Evolutionary conservation across 1,140 invertebrate species (phyloP), one percentile per base, ranked within the genome.

Genomic region (Pseudomyrmex sp.): DNA sequence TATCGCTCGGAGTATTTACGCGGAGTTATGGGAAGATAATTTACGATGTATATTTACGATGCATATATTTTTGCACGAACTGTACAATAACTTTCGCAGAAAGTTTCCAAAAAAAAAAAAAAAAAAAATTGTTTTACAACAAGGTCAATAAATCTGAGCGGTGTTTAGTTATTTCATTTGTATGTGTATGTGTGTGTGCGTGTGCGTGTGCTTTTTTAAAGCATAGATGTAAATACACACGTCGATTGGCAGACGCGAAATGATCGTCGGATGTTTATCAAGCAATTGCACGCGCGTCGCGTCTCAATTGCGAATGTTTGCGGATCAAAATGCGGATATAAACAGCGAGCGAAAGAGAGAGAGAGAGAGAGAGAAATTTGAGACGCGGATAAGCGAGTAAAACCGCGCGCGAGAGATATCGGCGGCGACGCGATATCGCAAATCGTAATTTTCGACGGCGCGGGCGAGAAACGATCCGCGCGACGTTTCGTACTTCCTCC

Each of bases 341-440:
- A 80, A 80, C 54, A 59, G 54, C 76, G 46, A 18, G 10, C 54
- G 8, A 58, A 48, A n/a, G 20, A 20, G 23, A 50, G 48, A 44
- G 12, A 46, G 65, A 70, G 18, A 18, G 20, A 50, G 65, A 13
- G 15, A 10, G 65, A 18, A 35, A 35, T 35, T 35, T 35, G 35
- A 35, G 35, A 35, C 35, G 35, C 35, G 35, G 44, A 75, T 20
- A 13, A n/a, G 12, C 26, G 35, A 59, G 8, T 61, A 70, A 80
- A 72, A 59, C 15, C 50, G 18, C 46, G 48, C 12, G 9, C 20
- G 23, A 54, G 73, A 74, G 79, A 69, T 83, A 85, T 85, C 56
- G 62, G 2, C 69, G 26, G 61, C 65, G 50, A 12, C 35, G 79
- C 79, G 56, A 58, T 88, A 83, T 88, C 84, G 68, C 62, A 82